Conservation (phyloP, 2,113 vertebrate genomes). For the Nyctereutes procyonoides region DNA sequence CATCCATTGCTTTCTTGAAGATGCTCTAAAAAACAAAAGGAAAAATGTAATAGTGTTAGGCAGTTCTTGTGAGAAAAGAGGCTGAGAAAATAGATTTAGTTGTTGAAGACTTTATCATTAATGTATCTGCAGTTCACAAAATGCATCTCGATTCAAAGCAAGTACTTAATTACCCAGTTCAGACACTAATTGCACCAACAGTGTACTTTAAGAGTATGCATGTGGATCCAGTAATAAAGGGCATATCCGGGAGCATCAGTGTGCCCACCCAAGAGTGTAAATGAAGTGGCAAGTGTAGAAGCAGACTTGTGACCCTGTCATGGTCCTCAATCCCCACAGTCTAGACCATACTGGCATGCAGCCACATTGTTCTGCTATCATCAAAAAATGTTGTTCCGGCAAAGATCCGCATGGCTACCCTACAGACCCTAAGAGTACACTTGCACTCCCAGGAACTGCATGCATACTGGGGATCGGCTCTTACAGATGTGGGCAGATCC, state of each 20-base stretch:
- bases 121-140: neutral
- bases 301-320: neutral
- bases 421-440: neutral
- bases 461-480: neutral
- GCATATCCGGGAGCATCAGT: neutral
- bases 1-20: slow-evolving; percentile 25
- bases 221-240: neutral
- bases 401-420: neutral
- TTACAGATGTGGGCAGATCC: neutral
- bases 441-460: neutral
- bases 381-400: neutral
- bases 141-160: neutral
- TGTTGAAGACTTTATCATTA: neutral
- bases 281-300: neutral
- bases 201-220: neutral
- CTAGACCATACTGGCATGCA: neutral
- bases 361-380: neutral
- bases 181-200: neutral
- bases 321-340: neutral
- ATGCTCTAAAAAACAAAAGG: slow-evolving; percentile 65
- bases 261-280: neutral
- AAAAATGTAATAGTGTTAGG: neutral
- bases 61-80: neutral
- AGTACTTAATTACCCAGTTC: neutral
- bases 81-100: neutral